phyloP scores from a whole-genome alignment of 2,797 vertebrate species.

The Sebastes flavidus region DNA sequence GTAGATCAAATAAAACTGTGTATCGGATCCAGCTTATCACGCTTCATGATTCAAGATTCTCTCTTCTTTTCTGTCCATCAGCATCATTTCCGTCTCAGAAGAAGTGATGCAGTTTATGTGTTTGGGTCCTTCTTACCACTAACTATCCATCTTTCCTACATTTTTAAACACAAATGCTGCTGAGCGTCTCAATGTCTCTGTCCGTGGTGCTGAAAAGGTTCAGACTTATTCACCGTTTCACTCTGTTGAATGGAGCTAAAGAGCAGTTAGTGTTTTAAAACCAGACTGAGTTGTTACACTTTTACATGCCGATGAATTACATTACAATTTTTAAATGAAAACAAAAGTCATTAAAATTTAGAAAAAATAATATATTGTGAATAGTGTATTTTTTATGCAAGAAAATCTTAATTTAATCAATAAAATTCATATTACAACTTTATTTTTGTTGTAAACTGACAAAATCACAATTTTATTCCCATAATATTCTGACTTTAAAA shows the following conservation, averaged over 20 bases:
- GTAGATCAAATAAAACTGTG: not conserved
- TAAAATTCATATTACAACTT: not conserved
- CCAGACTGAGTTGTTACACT: not conserved
- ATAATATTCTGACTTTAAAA: no score
- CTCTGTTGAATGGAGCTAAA: not conserved
- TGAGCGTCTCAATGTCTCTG: not conserved
- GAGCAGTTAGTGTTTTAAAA: not conserved
- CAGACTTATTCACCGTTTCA: not conserved
- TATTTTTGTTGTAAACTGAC: not conserved
- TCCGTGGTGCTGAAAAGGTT: conserved; percentile 23
- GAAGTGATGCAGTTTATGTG: not conserved
- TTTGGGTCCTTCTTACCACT: not conserved
- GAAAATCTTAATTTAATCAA: not conserved
- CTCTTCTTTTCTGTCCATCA: not conserved
- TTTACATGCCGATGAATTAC: not conserved
- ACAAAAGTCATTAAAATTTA: not conserved
- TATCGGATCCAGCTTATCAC: not conserved
- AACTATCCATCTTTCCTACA: not conserved
- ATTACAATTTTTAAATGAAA: not conserved
- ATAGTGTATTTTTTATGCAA: not conserved
- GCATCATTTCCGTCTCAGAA: not conserved
- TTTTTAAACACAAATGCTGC: not conserved
- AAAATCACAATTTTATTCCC: no score
- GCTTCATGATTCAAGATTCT: not conserved
- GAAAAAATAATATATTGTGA: not conserved